Conservation (phyloP, 2,797 vertebrate species). For the Eptatretus atami region DNA sequence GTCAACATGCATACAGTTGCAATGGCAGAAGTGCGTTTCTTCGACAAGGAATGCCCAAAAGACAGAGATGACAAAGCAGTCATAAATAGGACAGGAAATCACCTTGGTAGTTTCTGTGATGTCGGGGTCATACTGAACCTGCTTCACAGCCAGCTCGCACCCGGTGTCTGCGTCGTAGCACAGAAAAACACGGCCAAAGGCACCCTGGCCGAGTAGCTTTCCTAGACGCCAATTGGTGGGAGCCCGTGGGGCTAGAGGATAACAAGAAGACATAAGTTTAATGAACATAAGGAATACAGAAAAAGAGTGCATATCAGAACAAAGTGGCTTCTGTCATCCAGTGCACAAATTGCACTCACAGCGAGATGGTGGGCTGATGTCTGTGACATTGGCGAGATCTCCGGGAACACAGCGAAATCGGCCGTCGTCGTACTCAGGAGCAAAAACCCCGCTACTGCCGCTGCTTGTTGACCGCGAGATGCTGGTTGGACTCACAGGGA, state of each 20-base stretch:
- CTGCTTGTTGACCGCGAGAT: conserved; percentile 25
- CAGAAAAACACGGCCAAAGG: conserved; percentile 71
- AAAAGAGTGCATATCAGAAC: not conserved
- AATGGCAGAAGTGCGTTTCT: no score
- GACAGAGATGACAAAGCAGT: no score
- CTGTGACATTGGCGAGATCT: not conserved
- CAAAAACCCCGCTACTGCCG: not conserved
- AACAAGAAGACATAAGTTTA: not conserved
- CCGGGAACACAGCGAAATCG: not conserved
- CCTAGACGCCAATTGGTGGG: conserved; percentile 89
- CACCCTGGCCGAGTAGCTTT: conserved; percentile 76
- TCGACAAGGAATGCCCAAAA: no score
- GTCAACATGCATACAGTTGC: no score
- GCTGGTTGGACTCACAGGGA: conserved; percentile 77
- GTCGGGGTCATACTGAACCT: conserved; percentile 90
- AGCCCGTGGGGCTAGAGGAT: conserved; percentile 52
- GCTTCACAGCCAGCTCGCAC: conserved; percentile 75
- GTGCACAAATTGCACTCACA: not conserved
- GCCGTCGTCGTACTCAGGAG: conserved; percentile 1
- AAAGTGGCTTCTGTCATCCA: no score
- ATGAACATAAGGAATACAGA: no score
- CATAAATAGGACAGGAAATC: conserved; percentile 9
- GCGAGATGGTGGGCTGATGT: conserved; percentile 4
- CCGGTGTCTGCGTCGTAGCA: conserved; percentile 87
- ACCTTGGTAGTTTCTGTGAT: conserved; percentile 96